Evolutionary conservation across 2,113 vertebrate genomes (phyloP).

Genomic region (Sorex fumeus): DNA sequence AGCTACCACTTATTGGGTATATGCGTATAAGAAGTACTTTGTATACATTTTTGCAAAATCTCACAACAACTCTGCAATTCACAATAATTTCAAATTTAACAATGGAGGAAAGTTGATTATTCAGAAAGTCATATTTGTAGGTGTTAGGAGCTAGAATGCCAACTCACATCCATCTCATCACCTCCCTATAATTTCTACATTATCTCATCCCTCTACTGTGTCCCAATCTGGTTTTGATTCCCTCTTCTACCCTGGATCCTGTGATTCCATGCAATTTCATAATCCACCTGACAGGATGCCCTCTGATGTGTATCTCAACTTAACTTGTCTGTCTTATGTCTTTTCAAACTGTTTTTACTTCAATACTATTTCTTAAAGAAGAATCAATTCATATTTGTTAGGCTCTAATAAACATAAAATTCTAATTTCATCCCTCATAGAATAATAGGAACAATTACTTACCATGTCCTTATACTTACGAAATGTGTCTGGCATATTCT

Average conservation of each 20-base stretch:
- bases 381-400: slow-evolving; percentile 18
- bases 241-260: rapidly evolving
- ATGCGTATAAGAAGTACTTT: background rate
- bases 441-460: background rate
- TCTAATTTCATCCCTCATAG: background rate
- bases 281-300: background rate
- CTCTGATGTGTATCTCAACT: background rate
- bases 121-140: background rate
- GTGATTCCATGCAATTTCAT: background rate
- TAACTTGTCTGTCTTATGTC: background rate
- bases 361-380: background rate
- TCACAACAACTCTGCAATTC: background rate
- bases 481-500: background rate
- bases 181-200: background rate
- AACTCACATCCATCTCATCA: background rate
- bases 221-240: background rate
- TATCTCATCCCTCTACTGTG: background rate
- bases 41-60: slow-evolving; percentile 21
- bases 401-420: background rate
- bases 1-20: background rate
- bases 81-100: slow-evolving; percentile 27
- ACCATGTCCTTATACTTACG: background rate
- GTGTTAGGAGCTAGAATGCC: background rate
- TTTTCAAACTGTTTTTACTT: background rate
- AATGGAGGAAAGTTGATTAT: background rate